phyloP scores from a whole-genome alignment of 2,888 invertebrate genomes.

The Tiliacea aurago region DNA sequence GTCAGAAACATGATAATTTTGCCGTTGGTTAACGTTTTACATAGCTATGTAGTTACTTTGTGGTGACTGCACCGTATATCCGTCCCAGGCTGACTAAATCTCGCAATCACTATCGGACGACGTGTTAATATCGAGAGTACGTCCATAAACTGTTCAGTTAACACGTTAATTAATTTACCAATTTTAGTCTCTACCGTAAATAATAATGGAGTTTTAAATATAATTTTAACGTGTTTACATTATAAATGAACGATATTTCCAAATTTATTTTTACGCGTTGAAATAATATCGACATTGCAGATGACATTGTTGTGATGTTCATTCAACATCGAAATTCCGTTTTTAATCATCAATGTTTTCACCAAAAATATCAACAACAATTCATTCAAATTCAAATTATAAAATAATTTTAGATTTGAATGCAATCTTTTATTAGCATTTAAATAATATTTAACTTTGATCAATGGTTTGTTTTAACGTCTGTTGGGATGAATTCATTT shows the following conservation, averaged over 20 bases:
- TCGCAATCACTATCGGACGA: slow-evolving; percentile 42
- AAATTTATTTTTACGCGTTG: neutral
- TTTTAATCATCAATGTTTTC: neutral
- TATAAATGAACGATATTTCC: neutral
- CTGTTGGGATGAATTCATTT: neutral
- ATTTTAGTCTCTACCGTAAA: slow-evolving; percentile 23
- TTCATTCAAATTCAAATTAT: neutral
- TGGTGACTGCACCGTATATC: slow-evolving; percentile 12
- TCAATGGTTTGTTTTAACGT: neutral
- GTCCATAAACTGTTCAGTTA: slow-evolving; percentile 33
- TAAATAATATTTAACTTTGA: neutral
- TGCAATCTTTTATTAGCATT: neutral
- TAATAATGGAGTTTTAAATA: slow-evolving; percentile 24
- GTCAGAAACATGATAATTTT: slow-evolving; percentile 18
- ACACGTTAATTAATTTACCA: slow-evolving; percentile 52
- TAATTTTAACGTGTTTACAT: neutral
- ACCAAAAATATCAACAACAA: neutral
- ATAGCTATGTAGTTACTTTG: neutral
- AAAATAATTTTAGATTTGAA: neutral
- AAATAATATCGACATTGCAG: neutral
- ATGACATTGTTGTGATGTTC: neutral
- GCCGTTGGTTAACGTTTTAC: slow-evolving; percentile 11
- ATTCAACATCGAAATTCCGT: neutral
- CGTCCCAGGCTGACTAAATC: slow-evolving; percentile 25
- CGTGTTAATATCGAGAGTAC: slow-evolving; percentile 38